Evolutionary conservation across 2,113 vertebrate genomes (phyloP).

Genomic region (Opisthocomus hoazin): DNA sequence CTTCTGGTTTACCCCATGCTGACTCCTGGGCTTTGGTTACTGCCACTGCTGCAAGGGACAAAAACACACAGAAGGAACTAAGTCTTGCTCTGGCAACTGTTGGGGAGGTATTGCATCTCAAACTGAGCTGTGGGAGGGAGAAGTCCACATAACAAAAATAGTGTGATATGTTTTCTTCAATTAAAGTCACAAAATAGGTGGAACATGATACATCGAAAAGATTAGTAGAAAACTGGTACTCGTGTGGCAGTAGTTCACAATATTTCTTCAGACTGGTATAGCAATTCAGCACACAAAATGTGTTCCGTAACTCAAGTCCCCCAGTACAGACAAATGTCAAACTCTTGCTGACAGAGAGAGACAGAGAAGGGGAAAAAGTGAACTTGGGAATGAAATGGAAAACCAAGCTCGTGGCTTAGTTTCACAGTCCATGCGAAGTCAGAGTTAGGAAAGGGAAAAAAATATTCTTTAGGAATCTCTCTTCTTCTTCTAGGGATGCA

Average conservation of each 20-base stretch:
- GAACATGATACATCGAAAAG: not conserved
- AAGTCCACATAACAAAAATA: not conserved
- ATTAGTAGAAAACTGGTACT: not conserved
- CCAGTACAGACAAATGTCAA: not conserved
- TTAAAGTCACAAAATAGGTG: not conserved
- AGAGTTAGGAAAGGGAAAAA: not conserved
- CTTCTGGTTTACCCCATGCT: not conserved
- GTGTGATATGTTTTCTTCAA: not conserved
- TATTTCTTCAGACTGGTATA: not conserved
- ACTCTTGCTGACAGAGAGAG: not conserved
- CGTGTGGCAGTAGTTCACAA: not conserved
- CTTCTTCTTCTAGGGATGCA: not conserved
- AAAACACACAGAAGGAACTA: not conserved
- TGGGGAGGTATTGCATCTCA: not conserved
- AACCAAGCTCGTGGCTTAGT: not conserved
- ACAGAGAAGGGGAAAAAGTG: not conserved
- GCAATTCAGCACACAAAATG: not conserved
- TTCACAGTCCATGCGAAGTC: not conserved
- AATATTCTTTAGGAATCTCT: not conserved
- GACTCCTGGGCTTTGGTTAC: not conserved
- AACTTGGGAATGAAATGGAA: not conserved
- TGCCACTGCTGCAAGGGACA: not conserved
- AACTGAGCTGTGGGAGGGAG: not conserved
- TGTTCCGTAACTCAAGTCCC: not conserved
- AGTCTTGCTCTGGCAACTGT: not conserved